phyloP scores from a whole-genome alignment of 2,888 invertebrate genomes.

The Amphipyra berbera region DNA sequence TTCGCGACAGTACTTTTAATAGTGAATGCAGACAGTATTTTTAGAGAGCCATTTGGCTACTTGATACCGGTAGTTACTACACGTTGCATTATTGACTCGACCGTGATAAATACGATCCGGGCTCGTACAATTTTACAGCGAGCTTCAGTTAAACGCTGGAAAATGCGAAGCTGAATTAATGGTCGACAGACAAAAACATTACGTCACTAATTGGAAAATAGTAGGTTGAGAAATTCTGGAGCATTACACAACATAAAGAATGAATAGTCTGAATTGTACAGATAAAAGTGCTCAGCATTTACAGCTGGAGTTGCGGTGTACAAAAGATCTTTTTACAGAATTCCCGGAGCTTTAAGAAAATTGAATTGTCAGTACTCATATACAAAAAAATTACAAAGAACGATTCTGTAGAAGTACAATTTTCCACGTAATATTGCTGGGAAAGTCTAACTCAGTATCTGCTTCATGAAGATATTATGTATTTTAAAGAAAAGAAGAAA shows the following conservation, averaged over 20 bases:
- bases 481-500: no score
- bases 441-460: no score
- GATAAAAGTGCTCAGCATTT: slow-evolving; percentile 12
- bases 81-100: slow-evolving; percentile 67
- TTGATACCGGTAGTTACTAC: slow-evolving; percentile 69
- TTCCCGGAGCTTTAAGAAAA: slow-evolving; percentile 4
- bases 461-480: no score
- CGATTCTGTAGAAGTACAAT: background rate
- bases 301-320: slow-evolving; percentile 1
- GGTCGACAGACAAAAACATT: slow-evolving; percentile 26
- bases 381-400: slow-evolving; percentile 17
- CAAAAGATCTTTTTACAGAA: slow-evolving; percentile 15
- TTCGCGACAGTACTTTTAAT: slow-evolving; percentile 48
- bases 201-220: slow-evolving; percentile 37
- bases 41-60: slow-evolving; percentile 72
- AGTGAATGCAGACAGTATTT: slow-evolving; percentile 69
- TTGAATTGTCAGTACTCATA: slow-evolving; percentile 1
- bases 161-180: slow-evolving; percentile 28
- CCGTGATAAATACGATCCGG: slow-evolving; percentile 55
- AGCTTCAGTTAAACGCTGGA: slow-evolving; percentile 35
- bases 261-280: slow-evolving; percentile 2
- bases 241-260: slow-evolving; percentile 7
- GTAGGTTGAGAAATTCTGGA: slow-evolving; percentile 8
- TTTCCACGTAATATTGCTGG: no score
- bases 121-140: slow-evolving; percentile 40